A percentile compares a stretch with the other conserved stretches of the same genome.
Evolutionary conservation across 2,888 invertebrate species (phyloP).

Genomic region (Microctonus brassicae): DNA sequence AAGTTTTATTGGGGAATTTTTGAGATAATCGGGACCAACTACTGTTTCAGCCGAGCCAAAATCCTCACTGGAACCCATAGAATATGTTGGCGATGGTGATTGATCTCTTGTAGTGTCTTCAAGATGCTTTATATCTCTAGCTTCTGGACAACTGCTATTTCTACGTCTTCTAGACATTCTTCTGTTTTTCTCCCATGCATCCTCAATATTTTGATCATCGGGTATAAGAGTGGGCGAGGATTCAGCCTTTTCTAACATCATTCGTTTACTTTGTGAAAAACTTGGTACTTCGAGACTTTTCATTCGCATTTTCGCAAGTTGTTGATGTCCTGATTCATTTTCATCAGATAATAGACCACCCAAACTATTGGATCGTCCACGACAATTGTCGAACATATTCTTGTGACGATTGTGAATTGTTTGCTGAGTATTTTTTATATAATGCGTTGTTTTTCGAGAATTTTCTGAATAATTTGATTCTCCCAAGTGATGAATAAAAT

Average conservation of each 20-base stretch:
- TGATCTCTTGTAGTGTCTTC: slow-evolving; percentile 25
- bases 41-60: slow-evolving; percentile 66
- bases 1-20: slow-evolving; percentile 18
- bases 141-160: slow-evolving; percentile 61
- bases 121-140: slow-evolving; percentile 44
- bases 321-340: slow-evolving; percentile 51
- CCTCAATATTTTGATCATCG: slow-evolving; percentile 53
- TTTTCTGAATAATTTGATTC: slow-evolving; percentile 25
- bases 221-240: slow-evolving; percentile 62
- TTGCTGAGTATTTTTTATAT: slow-evolving; percentile 24
- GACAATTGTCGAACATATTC: slow-evolving; percentile 17
- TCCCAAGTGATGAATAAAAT: slow-evolving; percentile 46
- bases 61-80: slow-evolving; percentile 63
- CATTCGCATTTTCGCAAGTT: slow-evolving; percentile 34
- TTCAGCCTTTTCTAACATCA: slow-evolving; percentile 60
- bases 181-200: slow-evolving; percentile 45
- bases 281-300: slow-evolving; percentile 48
- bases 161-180: slow-evolving; percentile 55
- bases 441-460: slow-evolving; percentile 29
- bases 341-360: slow-evolving; percentile 26
- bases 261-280: slow-evolving; percentile 51
- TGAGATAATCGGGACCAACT: slow-evolving; percentile 53
- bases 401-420: slow-evolving; percentile 27
- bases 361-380: slow-evolving; percentile 35
- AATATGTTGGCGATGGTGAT: slow-evolving; percentile 39